Evolutionary conservation across 2,888 invertebrate species (phyloP).

Genomic region (Marasmarcha lunaedactyla): DNA sequence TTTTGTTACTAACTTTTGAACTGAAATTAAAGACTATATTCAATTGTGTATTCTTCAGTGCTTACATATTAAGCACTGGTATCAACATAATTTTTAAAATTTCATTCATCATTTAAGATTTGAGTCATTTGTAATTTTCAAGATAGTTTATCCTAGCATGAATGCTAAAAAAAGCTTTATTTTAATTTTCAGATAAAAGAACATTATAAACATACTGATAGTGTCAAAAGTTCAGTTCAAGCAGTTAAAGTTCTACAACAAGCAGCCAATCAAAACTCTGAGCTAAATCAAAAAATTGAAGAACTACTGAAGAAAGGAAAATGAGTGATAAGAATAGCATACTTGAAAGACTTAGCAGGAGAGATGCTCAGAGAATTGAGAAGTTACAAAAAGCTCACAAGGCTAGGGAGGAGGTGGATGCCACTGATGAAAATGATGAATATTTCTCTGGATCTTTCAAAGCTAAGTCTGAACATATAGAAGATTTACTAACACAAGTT

Average conservation of each 20-base stretch:
- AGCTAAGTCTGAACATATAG: conserved; percentile 74
- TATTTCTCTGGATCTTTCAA: conserved; percentile 79
- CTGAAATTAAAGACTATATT: no score
- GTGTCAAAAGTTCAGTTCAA: conserved; percentile 32
- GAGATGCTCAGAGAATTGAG: conserved; percentile 75
- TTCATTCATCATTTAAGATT: conserved; percentile 30
- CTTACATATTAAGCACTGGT: no score
- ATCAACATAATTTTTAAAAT: no score
- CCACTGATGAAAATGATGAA: conserved; percentile 76
- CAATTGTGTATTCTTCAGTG: background rate
- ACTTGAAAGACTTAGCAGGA: conserved; percentile 57
- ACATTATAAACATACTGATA: conserved; percentile 41
- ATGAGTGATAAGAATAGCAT: conserved; percentile 55
- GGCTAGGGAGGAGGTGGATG: conserved; percentile 71
- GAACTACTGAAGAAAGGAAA: conserved; percentile 53
- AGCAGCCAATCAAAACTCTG: conserved; percentile 52
- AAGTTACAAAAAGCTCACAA: conserved; percentile 75
- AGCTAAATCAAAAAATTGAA: conserved; percentile 53
- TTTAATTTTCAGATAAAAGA: conserved; percentile 41
- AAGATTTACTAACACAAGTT: conserved; percentile 68
- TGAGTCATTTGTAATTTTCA: conserved; percentile 28
- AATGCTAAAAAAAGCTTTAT: conserved; percentile 3
- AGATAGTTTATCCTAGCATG: no score
- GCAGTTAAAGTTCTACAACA: conserved; percentile 51
- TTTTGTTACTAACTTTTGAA: conserved; percentile 1